phyloP scores from a whole-genome alignment of 35 echinoderm and acorn worm genomes.

The Chiridota heheva region DNA sequence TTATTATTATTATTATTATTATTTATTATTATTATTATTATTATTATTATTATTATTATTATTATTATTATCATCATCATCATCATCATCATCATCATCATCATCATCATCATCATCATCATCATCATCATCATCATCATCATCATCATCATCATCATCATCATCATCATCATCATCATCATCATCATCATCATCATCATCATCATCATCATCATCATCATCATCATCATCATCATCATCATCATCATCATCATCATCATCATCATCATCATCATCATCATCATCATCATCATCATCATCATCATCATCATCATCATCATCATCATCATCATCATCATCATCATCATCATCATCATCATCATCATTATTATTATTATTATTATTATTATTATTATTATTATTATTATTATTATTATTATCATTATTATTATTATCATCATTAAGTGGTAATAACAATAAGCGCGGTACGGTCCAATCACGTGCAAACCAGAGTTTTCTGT shows the following conservation, averaged over 20 bases:
- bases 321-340: too few relatives aligned
- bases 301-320: conserved; percentile 8
- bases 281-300: conserved; percentile 24
- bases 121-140: not conserved
- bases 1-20: too few relatives aligned
- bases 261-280: conserved; percentile 30
- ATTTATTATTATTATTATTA: conserved; percentile 6
- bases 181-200: conserved; percentile 11
- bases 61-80: not conserved
- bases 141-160: conserved; percentile 4
- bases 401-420: too few relatives aligned
- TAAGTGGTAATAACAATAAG: too few relatives aligned
- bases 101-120: not conserved
- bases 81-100: not conserved
- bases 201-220: conserved; percentile 3
- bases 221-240: conserved; percentile 10
- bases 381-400: too few relatives aligned
- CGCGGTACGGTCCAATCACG: too few relatives aligned
- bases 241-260: conserved; percentile 26
- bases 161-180: conserved; percentile 7
- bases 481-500: too few relatives aligned
- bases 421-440: too few relatives aligned
- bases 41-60: conserved; percentile 2
- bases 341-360: too few relatives aligned
- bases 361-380: too few relatives aligned